Conservation (phyloP, 2,113 vertebrate species). For the Sylvicapra grimmia region DNA sequence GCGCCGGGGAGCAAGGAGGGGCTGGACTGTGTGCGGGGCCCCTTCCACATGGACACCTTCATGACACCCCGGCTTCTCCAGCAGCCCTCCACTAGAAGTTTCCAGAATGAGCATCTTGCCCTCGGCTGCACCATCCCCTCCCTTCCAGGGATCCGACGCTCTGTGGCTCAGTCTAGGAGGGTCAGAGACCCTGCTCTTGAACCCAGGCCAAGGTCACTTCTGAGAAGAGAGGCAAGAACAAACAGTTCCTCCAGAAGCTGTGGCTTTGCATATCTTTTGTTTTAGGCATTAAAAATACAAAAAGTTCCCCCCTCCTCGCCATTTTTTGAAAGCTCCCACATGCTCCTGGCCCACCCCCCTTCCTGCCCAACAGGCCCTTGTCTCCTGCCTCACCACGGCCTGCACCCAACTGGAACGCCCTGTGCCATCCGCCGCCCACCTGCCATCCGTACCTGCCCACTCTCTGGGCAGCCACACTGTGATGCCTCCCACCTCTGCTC, state of each 20-base stretch:
- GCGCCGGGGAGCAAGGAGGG: rapidly evolving
- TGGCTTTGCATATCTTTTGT: neutral
- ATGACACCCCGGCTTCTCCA: rapidly evolving
- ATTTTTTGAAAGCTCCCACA: neutral
- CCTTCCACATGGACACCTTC: neutral
- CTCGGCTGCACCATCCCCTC: rapidly evolving
- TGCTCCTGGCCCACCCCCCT: rapidly evolving
- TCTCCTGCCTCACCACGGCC: neutral
- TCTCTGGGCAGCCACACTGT: neutral
- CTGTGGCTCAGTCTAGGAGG: neutral
- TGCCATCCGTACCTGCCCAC: rapidly evolving
- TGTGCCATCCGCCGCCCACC: rapidly evolving
- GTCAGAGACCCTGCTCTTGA: conserved; percentile 84
- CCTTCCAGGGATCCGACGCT: rapidly evolving
- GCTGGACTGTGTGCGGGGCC: rapidly evolving
- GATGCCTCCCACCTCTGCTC: neutral
- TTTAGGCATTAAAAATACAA: neutral
- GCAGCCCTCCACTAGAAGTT: neutral
- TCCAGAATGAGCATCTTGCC: neutral
- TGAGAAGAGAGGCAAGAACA: conserved; percentile 90
- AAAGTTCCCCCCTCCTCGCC: rapidly evolving
- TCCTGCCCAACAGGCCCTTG: neutral
- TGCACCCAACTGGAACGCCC: rapidly evolving
- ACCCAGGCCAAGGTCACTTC: conserved; percentile 89
- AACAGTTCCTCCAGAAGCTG: conserved; percentile 92